Base-by-base conservation (phyloP, 2,888 invertebrate species). In the Conops quadrifasciatus region DNA sequence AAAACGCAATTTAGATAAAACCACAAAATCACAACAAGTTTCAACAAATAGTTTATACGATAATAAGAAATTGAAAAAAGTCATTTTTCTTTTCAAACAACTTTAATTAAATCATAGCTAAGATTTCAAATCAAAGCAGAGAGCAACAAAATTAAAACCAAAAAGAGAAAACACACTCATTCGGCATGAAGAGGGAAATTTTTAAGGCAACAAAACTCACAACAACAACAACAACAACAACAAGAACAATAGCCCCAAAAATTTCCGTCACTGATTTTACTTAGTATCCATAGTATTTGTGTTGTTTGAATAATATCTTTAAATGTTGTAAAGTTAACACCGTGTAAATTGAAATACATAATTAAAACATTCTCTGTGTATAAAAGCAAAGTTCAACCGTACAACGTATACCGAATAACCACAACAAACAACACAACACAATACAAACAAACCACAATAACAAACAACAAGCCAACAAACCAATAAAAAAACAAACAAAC, bases 201-300 rank as follows among this genome's bases (percentile, higher is more conserved):
- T 58, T 15, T 59, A n/a, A 30, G 59, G 62, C 47, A 67, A 67
- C 19, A 69, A 70, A 21, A 19, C n/a, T n/a, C n/a, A 16, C n/a
- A 5, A 51, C 53, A 70, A 51, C 28, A 71, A 49, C 53, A 75
- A 74, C 72, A 71, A 66, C 70, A 58, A 67, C 56, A 49, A 43
- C 70, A 70, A 65, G 71, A 51, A 64, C 64, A 58, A 58, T 24
- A 28, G 15, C 26, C 26, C 21, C 15, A 58, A 24, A 58, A 73
- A 69, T 71, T 70, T 77, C 77, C 77, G 76, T 75, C 78, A 78
- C 81, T 81, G 82, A 81, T 82, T 81, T 81, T 79, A 80, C 81
- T 82, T 81, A 82, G 36, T 36, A 36, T 36, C 36, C 4, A 7
- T 36, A 36, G 36, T 36, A 58, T 58, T 58, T 58, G 21, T 26